Base-by-base conservation (phyloP, 53 echinoderm and acorn worm species). In the Antedon mediterranea region DNA sequence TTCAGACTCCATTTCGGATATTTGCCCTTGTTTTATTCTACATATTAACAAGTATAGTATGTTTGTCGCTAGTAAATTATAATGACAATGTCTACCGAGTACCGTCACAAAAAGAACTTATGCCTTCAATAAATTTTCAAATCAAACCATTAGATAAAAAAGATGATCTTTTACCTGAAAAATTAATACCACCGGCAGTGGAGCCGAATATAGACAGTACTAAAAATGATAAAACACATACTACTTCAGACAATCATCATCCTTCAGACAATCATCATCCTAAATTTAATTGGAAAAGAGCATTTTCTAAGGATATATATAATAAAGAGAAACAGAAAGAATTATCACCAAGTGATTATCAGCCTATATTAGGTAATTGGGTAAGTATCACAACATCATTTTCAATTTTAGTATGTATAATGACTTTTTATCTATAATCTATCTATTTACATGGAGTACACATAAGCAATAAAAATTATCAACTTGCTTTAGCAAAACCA, bases 11-110 rank as follows among this genome's bases (percentile, higher is more conserved):
- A 34, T 42, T 78, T 31, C 72, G 83, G 76, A 73, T 83, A 81
- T 84, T 93, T 72, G 74, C 83, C 74, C 82, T 93, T 32, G 88
- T 86, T 15, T 84, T 90, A 33, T 78, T 85, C 86, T 90, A 93
- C 78, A 88, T 86, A 34, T 73, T 93, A 81, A 83, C 88, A 5
- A 90, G 90, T 30, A 75, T 90, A 6, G 71, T 93, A 29, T 90
- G 77, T 71, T 85, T 93, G 57, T 57, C 57, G 23, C 20, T 57
- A 15, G 57, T 57, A 2, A 57, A 57, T 57, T 57, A 15, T 23
- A 57, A 57, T 57, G 57, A 57, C 7, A 18, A 2, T 18, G 20
- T 57, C 7, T 57, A 57, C 23, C 13, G 57, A 23, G 14, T 57
- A 23, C 57, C 57, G 23, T 57, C 57, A 57, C 57, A 57, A 23